phyloP scores from a whole-genome alignment of 2,888 invertebrate species.

The Morinoia aosen region DNA sequence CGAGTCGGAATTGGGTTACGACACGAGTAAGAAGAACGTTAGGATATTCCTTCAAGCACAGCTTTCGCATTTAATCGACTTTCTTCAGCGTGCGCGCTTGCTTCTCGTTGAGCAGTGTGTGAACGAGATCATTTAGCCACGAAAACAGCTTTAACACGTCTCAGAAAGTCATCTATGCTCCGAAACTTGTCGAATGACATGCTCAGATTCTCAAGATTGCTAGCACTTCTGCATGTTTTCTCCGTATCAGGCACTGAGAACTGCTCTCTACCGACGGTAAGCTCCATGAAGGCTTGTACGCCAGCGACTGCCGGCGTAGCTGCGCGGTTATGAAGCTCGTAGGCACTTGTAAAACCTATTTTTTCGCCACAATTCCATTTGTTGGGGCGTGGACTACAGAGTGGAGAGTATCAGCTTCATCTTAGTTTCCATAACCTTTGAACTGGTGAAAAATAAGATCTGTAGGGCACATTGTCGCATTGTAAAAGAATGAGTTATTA shows the following conservation, averaged over 20 bases:
- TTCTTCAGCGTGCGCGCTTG: background rate
- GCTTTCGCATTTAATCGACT: background rate
- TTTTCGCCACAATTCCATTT: background rate
- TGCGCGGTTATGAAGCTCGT: background rate
- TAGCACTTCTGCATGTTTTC: background rate
- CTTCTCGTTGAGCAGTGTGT: background rate
- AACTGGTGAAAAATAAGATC: background rate
- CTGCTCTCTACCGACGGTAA: background rate
- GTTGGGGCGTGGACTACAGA: background rate
- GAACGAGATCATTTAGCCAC: constrained; percentile 28
- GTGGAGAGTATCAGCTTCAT: background rate
- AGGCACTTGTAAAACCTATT: background rate
- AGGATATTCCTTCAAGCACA: background rate
- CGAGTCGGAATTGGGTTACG: background rate
- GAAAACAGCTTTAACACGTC: constrained; percentile 28
- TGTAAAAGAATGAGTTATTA: background rate
- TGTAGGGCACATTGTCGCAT: background rate
- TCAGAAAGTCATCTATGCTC: background rate
- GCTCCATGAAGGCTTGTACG: background rate
- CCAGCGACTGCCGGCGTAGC: background rate
- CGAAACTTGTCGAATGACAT: constrained; percentile 15
- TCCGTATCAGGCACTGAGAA: background rate
- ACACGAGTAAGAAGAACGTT: background rate
- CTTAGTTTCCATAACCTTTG: background rate
- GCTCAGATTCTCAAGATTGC: constrained; percentile 8